These are phyloP conservation scores for Dendropsophus ebraccatus DNA, from an alignment of 2,113 vertebrate genomes.

Conservation along the genomic window DNA sequence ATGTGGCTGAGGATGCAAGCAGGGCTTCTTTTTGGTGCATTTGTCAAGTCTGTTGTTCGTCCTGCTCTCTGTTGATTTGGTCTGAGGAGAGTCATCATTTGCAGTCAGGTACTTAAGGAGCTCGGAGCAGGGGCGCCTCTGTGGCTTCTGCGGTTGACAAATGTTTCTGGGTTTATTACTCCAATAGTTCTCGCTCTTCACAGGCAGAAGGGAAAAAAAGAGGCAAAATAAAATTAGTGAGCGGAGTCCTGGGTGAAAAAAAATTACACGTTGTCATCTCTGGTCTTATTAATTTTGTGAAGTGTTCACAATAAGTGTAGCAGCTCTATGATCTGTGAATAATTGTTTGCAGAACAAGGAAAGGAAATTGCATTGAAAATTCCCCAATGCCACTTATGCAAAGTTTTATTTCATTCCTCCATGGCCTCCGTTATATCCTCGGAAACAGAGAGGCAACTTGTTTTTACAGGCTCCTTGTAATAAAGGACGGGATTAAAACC, in stretches of 20 bases:
- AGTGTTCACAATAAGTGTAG: constrained; percentile 79
- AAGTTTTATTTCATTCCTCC: constrained; percentile 79
- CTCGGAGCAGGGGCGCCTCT: constrained; percentile 97
- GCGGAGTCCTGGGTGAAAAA: constrained; percentile 81
- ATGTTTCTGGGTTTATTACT: constrained; percentile 90
- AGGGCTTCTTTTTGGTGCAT: constrained; percentile 83
- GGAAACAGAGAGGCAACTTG: constrained; percentile 81
- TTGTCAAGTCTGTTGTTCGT: constrained; percentile 89
- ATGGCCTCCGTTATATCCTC: constrained; percentile 74
- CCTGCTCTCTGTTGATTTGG: constrained; percentile 89
- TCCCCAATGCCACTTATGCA: constrained; percentile 80
- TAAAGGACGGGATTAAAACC: constrained; percentile 61
- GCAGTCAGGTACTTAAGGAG: constrained; percentile 98
- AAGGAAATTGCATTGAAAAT: constrained; percentile 83
- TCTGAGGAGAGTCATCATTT: constrained; percentile 91
- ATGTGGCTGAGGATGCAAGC: constrained; percentile 83
- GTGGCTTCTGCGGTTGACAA: constrained; percentile 90
- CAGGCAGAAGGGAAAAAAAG: background rate
- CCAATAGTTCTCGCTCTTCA: constrained; percentile 94
- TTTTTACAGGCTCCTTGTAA: constrained; percentile 72
- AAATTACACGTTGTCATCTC: constrained; percentile 62
- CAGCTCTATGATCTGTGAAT: constrained; percentile 82
- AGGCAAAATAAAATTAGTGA: constrained; percentile 73
- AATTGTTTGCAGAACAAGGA: constrained; percentile 84
- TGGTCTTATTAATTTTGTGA: constrained; percentile 61